Evolutionary conservation across 2,797 vertebrate species (phyloP), one percentile per base, ranked within the genome.

Genomic region (Microcaecilia unicolor): DNA sequence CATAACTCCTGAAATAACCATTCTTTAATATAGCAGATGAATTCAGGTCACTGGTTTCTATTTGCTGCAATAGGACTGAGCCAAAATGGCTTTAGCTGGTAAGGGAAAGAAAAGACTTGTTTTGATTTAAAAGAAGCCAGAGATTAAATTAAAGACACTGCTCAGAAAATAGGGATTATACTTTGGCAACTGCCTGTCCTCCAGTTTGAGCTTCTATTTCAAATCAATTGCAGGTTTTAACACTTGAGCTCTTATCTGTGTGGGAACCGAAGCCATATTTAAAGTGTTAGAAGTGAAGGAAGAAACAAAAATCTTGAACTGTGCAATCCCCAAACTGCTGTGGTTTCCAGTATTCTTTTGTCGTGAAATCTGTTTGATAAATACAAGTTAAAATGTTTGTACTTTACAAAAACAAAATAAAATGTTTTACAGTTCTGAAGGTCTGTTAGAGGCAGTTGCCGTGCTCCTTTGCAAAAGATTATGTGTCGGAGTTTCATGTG

Each of bases 91-190:
- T 62, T 67, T 64, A 64, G 56, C 36, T 28, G 28, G 24, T 31
- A 15, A 29, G 25, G 51, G 32, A 11, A 12, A 20, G 17, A 22
- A 12, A 50, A 63, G 34, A n/a, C 55, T 43, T 28, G 48, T 61
- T 70, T 70, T 47, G 43, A 55, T 72, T 56, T 58, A 51, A 62
- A 52, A 48, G 34, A 53, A 61, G 44, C 19, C 49, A 66, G 49
- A 56, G 39, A 55, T 23, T 37, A 49, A 64, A 40, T 49, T 55
- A 51, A 51, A 57, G 44, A 11, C 31, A 23, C 34, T 26, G 48
- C 49, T 58, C 53, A 69, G 35, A 52, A n/a, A 33, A 32, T 34
- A 31, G 36, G 30, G 28, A 24, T 53, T 61, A 48, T 31, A 18
- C 48, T 46, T 56, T 55, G 16, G 43, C 48, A 54, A 36, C 29